Conservation (phyloP, 2,888 invertebrate genomes). For the Eupithecia subfuscata region DNA sequence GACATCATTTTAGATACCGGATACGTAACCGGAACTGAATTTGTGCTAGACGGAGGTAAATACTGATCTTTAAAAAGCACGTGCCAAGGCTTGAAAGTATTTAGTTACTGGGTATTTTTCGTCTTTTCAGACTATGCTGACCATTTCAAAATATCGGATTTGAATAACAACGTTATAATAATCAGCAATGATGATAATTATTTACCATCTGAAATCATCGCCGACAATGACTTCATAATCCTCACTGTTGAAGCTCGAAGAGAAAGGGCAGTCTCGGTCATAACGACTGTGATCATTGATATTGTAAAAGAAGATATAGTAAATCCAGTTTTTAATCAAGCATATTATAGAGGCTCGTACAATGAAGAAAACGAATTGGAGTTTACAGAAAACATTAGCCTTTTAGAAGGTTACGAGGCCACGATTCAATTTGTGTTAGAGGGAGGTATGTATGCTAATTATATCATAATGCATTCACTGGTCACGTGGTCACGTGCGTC, state of each 20-base stretch:
- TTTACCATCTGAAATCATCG: conserved; percentile 50
- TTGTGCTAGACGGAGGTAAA: conserved; percentile 61
- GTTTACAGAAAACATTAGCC: conserved; percentile 52
- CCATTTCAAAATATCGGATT: conserved; percentile 49
- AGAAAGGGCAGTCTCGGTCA: conserved; percentile 57
- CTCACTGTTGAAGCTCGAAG: conserved; percentile 64
- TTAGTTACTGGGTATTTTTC: not conserved
- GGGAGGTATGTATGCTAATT: conserved; percentile 55
- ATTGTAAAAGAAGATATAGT: conserved; percentile 49
- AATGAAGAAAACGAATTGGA: conserved; percentile 48
- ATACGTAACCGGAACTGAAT: conserved; percentile 53
- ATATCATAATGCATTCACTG: not conserved
- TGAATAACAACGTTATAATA: conserved; percentile 50
- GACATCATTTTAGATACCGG: conserved; percentile 58
- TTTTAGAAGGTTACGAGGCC: conserved; percentile 57
- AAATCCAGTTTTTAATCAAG: conserved; percentile 53
- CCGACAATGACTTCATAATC: conserved; percentile 55
- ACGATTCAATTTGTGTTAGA: conserved; percentile 55
- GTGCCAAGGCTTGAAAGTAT: not conserved
- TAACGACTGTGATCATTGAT: conserved; percentile 57
- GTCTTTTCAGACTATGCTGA: conserved; percentile 50
- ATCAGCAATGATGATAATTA: conserved; percentile 35
- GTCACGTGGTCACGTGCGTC: not conserved
- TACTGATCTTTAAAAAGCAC: not conserved
- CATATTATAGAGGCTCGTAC: conserved; percentile 60